Base-by-base conservation (phyloP, 2,888 invertebrate species). In the Abscondita cerata region DNA sequence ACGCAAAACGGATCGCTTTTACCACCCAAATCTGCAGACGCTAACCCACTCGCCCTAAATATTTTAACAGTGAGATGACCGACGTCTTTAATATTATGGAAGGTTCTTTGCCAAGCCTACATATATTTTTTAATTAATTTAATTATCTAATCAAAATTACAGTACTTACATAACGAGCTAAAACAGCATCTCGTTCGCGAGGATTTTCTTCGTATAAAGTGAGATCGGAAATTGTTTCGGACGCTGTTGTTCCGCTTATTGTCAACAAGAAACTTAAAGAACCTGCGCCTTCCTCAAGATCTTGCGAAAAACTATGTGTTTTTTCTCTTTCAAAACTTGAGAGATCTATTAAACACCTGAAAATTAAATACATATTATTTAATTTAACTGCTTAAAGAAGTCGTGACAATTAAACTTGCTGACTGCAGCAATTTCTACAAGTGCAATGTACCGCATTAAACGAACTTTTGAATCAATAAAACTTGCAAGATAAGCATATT, bases 1-100 rank as follows among this genome's bases (percentile, higher is more conserved):
- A 99, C 98, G 81, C 97, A 98, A 81, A 98, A 99, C 0, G 99
- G 99, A 81, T 99, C 99, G 47, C 97, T 97, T 79, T 98, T 98
- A 1, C 98, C 98, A 0, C 97, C 97, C 38, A 98, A 84, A 78
- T 99, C 98, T 0, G 98, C 97, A 0, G 98, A 92, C 0, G 93
- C 94, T 19, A 99, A 83, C 1, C 96, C 96, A n/a, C 85, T 86
- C 13, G 90, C 90, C 33, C 89, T 87, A 76, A 89, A 93, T 1
- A 98, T 97, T 83, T 97, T 97, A 0, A 98, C 95, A 15, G 94
- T 95, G 0, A 98, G 83, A 84, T 95, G 93, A 0, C 98, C 98
- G 1, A 98, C 92, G 74, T 98, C 98, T 66, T 90, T 85, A 0
- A 93, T 73, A 75, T 90, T 89, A 70, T 89, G 86, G 56, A 93